phyloP scores from a whole-genome alignment of 2,113 vertebrate species.

The zebrafish (Danio rerio) region DNA sequence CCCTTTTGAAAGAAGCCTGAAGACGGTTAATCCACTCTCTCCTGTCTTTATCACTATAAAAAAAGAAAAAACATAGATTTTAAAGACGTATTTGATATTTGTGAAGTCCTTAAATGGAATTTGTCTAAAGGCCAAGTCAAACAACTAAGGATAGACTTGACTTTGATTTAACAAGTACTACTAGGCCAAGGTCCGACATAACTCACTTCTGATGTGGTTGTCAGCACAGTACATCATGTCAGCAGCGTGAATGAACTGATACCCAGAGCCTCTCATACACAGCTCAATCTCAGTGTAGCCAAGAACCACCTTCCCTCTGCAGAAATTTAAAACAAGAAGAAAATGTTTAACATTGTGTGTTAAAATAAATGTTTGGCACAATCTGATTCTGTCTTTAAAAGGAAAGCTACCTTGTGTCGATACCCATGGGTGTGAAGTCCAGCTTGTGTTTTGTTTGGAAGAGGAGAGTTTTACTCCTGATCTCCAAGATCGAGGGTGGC shows the following conservation, averaged over 20 bases:
- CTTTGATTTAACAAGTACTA: background rate
- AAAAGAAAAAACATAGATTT: background rate
- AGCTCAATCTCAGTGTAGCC: slow-evolving; percentile 87
- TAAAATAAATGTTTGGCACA: background rate
- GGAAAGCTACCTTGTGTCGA: slow-evolving; percentile 66
- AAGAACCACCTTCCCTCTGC: slow-evolving; percentile 83
- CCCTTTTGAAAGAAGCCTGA: slow-evolving; percentile 81
- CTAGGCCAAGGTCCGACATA: background rate
- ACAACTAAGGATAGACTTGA: background rate
- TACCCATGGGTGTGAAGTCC: slow-evolving; percentile 70
- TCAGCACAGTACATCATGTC: slow-evolving; percentile 90
- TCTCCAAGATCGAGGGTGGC: slow-evolving; percentile 68
- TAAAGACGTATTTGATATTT: background rate
- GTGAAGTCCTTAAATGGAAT: background rate
- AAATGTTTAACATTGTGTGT: background rate
- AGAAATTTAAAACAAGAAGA: slow-evolving; percentile 39
- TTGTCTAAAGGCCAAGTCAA: background rate
- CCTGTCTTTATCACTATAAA: slow-evolving; percentile 82
- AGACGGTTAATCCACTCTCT: slow-evolving; percentile 77
- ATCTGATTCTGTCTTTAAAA: background rate
- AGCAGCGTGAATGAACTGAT: slow-evolving; percentile 87
- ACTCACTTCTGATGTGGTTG: slow-evolving; percentile 85
- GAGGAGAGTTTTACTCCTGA: slow-evolving; percentile 65
- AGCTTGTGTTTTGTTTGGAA: slow-evolving; percentile 75
- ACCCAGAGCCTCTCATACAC: slow-evolving; percentile 81